A percentile compares a stretch with the other conserved stretches of the same genome.
phyloP scores from a whole-genome alignment of 2,113 vertebrate genomes.

The Falco punctatus region DNA sequence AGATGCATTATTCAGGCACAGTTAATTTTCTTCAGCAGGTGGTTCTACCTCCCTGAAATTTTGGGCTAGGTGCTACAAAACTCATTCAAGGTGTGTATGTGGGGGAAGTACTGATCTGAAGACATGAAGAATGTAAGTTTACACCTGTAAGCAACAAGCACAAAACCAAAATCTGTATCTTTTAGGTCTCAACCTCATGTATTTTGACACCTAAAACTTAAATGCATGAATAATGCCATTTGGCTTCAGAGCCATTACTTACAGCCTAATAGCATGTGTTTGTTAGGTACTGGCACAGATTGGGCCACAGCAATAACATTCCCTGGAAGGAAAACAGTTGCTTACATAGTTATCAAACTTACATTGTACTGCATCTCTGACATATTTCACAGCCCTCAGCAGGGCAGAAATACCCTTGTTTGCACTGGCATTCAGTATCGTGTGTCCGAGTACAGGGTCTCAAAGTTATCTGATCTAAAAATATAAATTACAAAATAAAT shows the following conservation, averaged over 20 bases:
- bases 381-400: slow-evolving; percentile 34
- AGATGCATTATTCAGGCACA: background rate
- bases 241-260: background rate
- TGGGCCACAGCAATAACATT: background rate
- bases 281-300: background rate
- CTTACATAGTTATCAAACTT: background rate
- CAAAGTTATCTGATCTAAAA: slow-evolving; percentile 44
- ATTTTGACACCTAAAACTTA: background rate
- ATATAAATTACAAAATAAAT: background rate
- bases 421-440: slow-evolving; percentile 38
- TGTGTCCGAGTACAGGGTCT: background rate
- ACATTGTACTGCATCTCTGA: background rate
- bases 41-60: background rate
- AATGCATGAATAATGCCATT: background rate
- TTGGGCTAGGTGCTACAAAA: background rate
- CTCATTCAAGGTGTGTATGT: background rate
- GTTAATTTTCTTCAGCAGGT: background rate
- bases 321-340: background rate
- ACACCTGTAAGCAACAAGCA: background rate
- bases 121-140: background rate
- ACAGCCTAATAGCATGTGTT: background rate
- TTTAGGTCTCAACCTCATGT: background rate
- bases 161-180: fast-evolving
- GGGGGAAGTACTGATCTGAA: background rate
- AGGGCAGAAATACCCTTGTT: slow-evolving; percentile 38